Evolutionary conservation across 2,888 invertebrate genomes (phyloP), one percentile per base, ranked within the genome.

Genomic region (Drosophila monieri): DNA sequence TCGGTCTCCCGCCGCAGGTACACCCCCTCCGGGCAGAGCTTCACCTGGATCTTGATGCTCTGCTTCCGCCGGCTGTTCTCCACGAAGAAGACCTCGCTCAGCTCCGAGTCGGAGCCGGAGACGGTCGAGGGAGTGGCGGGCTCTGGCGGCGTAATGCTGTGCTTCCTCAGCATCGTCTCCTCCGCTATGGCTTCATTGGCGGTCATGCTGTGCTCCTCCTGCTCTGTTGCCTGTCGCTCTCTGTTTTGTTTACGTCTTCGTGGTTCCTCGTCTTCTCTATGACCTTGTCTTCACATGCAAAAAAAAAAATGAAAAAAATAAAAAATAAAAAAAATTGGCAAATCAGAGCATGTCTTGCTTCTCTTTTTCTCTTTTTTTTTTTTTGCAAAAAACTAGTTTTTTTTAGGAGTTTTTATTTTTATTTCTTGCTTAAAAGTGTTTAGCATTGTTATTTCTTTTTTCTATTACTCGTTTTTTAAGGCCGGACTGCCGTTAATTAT

Each of bases 41-140:
- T 94, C 53, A 97, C 96, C 81, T 95, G 94, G 91, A 96, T 96
- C 74, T 95, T 94, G 58, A 95, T 95, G 91, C 95, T 95, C 88
- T 95, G 95, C 91, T 95, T 95, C 89, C 95, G 95, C 89, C 95
- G 95, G 90, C 95, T 96, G 15, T 77, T 85, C 46, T 85, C 89
- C 47, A 90, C 88, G 53, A 83, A 90, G 53, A 90, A 90, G 41
- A 83, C 79, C 51, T 90, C 90, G 49, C 81, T 84, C 15, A 90
- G 68, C 9, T 88, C 87, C 6, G 27, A 52, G 1, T 41, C 39
- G 6, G 49, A 32, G n/a, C 14, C 39, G 27, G 39, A 15, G 10
- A 6, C 6, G 9, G 39, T 8, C 9, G 39, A 41, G 2, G 39
- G 39, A 2, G 51, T 35, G 3, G 37, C 6, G 35, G 6, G 43